Base-by-base conservation (phyloP, 1,140 invertebrate species). In the Neodiprion lecontei region DNA sequence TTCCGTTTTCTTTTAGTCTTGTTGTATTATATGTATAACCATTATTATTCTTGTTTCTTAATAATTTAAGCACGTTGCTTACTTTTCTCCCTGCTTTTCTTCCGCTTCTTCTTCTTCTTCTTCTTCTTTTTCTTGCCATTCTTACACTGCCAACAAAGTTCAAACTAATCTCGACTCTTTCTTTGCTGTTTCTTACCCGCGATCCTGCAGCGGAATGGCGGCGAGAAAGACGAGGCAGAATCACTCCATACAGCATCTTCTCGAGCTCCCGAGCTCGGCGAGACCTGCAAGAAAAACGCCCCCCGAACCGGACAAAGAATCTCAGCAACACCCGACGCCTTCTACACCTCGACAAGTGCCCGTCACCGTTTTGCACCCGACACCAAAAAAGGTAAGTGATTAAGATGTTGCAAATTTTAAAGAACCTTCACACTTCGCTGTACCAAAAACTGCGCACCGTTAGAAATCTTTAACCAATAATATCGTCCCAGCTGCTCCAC, bases 181-280 rank as follows among this genome's bases (percentile, higher is more conserved):
- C n/a, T 53, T 53, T n/a, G 10, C 50, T 53, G 50, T 11, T n/a
- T 71, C 10, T 71, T 23, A 71, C 28, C 23, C 67, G 48, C 40
- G 68, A 11, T 21, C 48, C 48, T 10, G 50, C 10, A 21, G 67
- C 70, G 87, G 87, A 74, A 88, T 88, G 87, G 86, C 86, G 82
- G 85, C 84, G 73, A 87, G 82, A 79, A 87, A 83, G 79, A 86
- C 80, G 48, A 84, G 82, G 72, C 79, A 87, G 72, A 87, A 87
- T 76, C 85, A 88, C 80, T 87, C 85, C 47, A 88, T 88, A 83
- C 87, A 88, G 80, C 86, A 87, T 79, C 83, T 88, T 69, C 84
- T 88, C 74, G 87, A 88, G 78, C 79, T 88, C 73, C 83, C 87
- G 61, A 21, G 17, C 17, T 84, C 84, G 69, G 85, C 82, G 69